These are phyloP conservation scores for Acanthaster planci DNA, from an alignment of 35 echinoderm and acorn worm genomes.

Conservation along the genomic window DNA sequence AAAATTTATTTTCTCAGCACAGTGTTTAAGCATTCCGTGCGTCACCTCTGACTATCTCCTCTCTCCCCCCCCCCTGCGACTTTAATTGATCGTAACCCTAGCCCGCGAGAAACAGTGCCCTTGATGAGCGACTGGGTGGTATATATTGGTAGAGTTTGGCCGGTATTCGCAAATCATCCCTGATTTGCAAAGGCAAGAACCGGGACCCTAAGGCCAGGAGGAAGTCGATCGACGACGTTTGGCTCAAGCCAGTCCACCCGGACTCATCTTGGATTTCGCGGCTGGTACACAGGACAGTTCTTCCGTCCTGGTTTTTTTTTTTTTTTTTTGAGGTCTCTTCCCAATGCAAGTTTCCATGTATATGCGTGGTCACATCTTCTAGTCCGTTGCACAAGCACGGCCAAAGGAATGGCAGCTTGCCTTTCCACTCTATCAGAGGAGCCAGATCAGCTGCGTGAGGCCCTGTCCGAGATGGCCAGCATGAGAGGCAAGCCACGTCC, in stretches of 20 bases:
- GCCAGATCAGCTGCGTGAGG: conserved; percentile 22
- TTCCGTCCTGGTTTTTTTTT: not conserved
- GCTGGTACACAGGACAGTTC: not conserved
- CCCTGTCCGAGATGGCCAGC: not conserved
- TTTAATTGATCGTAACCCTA: conserved; percentile 29
- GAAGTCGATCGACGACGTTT: conserved; percentile 32
- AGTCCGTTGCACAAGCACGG: not conserved
- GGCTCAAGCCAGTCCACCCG: not conserved
- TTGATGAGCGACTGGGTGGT: conserved; percentile 20
- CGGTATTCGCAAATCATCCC: not conserved
- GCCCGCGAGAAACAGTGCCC: not conserved
- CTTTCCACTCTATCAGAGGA: conserved; percentile 12
- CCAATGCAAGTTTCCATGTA: not conserved
- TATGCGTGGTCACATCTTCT: not conserved
- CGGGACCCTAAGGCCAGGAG: not conserved
- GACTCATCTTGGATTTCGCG: conserved; percentile 4
- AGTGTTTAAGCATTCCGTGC: conserved; percentile 9
- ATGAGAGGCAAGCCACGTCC: conserved; percentile 17
- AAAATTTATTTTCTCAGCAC: conserved; percentile 19
- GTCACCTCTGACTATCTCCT: not conserved
- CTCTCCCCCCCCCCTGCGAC: not conserved
- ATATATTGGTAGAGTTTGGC: not conserved
- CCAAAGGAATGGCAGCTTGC: conserved; percentile 9
- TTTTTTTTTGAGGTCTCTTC: too few relatives aligned
- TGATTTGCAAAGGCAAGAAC: conserved; percentile 6